phyloP scores from a whole-genome alignment of 2,888 invertebrate species.

The Agonopterix arenella region DNA sequence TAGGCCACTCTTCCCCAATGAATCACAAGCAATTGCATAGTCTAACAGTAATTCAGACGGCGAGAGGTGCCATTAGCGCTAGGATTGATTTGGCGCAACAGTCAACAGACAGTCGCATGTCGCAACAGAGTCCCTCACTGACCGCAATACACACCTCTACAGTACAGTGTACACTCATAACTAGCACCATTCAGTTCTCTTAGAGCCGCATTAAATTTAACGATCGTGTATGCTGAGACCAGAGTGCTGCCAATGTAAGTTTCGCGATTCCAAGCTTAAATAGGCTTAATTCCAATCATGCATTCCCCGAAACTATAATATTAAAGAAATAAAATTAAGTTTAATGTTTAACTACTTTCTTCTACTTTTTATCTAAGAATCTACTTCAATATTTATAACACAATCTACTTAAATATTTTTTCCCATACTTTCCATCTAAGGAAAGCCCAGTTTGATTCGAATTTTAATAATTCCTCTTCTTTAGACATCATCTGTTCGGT shows the following conservation, averaged over 20 bases:
- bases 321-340: not conserved
- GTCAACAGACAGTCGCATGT: constrained; percentile 26
- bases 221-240: constrained; percentile 1
- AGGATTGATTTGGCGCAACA: constrained; percentile 64
- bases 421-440: too few relatives aligned
- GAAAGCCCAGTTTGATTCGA: too few relatives aligned
- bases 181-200: constrained; percentile 35
- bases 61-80: constrained; percentile 49
- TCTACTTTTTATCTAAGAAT: too few relatives aligned
- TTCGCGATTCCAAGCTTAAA: too few relatives aligned
- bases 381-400: too few relatives aligned
- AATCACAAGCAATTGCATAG: constrained; percentile 18
- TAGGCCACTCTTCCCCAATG: constrained; percentile 4
- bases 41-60: constrained; percentile 27
- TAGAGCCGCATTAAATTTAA: constrained; percentile 17
- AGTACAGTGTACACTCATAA: constrained; percentile 23
- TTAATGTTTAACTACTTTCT: too few relatives aligned
- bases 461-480: too few relatives aligned
- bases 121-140: constrained; percentile 44
- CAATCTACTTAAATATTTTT: too few relatives aligned
- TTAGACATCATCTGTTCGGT: too few relatives aligned
- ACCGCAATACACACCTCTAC: constrained; percentile 43
- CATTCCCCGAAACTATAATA: not conserved
- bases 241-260: not conserved
- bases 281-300: too few relatives aligned